Percentiles rank a stretch among this genome's conserved stretches.
These are phyloP conservation scores for Frieseomelitta varia DNA, from an alignment of 1,140 invertebrate genomes.

Conservation along the genomic window DNA sequence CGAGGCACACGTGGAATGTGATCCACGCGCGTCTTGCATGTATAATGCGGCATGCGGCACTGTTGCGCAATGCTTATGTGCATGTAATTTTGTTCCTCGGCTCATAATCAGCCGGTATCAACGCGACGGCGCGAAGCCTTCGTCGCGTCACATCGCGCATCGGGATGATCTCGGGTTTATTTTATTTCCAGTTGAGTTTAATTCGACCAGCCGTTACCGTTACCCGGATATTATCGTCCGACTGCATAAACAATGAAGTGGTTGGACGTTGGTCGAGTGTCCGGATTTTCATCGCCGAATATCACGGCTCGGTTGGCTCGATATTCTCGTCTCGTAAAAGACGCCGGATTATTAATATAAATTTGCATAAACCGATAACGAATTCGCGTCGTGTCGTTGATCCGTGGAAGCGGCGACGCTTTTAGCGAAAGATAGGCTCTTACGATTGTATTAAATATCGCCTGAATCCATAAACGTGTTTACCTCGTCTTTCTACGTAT, in stretches of 20 bases:
- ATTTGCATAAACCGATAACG: constrained; percentile 34
- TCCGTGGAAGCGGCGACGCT: no score
- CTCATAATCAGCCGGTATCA: background rate
- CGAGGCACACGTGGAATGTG: constrained; percentile 36
- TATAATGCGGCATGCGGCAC: constrained; percentile 14
- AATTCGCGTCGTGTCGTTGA: background rate
- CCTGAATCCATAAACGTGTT: background rate
- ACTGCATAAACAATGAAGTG: constrained; percentile 6
- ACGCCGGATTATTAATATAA: background rate
- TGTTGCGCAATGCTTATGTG: constrained; percentile 23
- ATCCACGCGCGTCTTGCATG: constrained; percentile 41
- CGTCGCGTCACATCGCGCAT: background rate
- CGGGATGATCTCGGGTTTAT: constrained; percentile 14
- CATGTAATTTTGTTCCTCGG: background rate
- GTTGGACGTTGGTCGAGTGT: background rate
- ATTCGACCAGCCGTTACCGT: constrained; percentile 19
- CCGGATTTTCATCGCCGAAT: constrained; percentile 2
- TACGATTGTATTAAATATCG: background rate
- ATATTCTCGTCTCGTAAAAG: background rate
- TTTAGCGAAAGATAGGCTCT: background rate
- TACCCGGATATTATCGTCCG: constrained; percentile 13
- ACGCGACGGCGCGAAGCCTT: background rate
- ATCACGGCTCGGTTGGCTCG: no score
- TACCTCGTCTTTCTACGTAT: background rate
- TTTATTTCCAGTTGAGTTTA: background rate